Evolutionary conservation across 2,113 vertebrate genomes (phyloP).

Genomic region (Benitochromis conjunctus): DNA sequence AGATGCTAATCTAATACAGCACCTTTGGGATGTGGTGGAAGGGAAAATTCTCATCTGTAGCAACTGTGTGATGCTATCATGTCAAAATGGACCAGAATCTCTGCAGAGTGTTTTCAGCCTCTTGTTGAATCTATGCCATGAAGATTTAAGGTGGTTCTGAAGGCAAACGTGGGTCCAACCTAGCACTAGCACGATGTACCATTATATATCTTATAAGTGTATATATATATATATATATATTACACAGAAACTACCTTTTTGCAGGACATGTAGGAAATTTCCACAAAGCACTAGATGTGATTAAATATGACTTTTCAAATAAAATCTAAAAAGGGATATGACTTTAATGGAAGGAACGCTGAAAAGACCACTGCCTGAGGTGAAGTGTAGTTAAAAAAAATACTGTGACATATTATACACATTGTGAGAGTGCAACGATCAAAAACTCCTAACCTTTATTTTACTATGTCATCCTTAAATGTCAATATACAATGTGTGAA

Average conservation of each 20-base stretch:
- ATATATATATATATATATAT: not conserved
- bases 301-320: not conserved
- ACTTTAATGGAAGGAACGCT: not conserved
- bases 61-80: not conserved
- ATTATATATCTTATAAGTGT: not conserved
- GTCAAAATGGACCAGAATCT: not conserved
- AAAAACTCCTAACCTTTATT: slow-evolving; percentile 70
- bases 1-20: not conserved
- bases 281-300: not conserved
- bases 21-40: not conserved
- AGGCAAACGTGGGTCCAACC: not conserved
- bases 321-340: not conserved
- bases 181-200: not conserved
- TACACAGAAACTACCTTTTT: fast-evolving
- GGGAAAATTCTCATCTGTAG: not conserved
- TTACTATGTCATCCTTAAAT: slow-evolving; percentile 62
- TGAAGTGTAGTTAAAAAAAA: not conserved
- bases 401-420: not conserved
- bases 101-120: not conserved
- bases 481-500: slow-evolving; percentile 48
- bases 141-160: not conserved
- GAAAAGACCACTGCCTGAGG: not conserved
- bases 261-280: not conserved
- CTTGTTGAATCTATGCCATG: not conserved
- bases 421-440: slow-evolving; percentile 45